Evolutionary conservation across 2,113 vertebrate genomes (phyloP).

Genomic region (Jaculus jaculus): DNA sequence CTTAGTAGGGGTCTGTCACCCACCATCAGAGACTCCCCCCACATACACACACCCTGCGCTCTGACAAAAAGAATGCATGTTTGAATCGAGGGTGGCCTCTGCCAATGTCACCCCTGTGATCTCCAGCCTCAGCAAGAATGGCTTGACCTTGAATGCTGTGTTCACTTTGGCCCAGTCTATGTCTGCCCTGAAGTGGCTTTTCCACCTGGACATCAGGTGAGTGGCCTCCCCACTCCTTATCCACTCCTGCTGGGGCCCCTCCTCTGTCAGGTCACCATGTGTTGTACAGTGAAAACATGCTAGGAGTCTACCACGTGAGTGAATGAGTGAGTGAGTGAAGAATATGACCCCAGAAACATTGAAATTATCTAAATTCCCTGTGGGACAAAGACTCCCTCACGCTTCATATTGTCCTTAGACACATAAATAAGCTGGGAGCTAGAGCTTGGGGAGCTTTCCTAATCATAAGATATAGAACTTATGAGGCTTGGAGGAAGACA

Average conservation of each 20-base stretch:
- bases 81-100: not conserved
- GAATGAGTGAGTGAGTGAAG: not conserved
- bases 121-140: constrained; percentile 87
- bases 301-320: not conserved
- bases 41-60: not conserved
- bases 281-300: not conserved
- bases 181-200: constrained; percentile 69
- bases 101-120: not conserved
- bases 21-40: not conserved
- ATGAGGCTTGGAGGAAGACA: not conserved
- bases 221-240: not conserved
- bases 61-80: not conserved
- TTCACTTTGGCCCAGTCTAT: constrained; percentile 83
- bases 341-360: not conserved
- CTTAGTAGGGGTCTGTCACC: not conserved
- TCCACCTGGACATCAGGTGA: constrained; percentile 87
- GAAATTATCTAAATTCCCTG: not conserved
- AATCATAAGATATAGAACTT: not conserved
- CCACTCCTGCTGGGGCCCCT: not conserved
- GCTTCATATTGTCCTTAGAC: not conserved
- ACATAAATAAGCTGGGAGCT: not conserved
- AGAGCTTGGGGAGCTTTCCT: not conserved
- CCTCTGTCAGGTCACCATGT: rapidly evolving
- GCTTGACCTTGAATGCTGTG: constrained; percentile 82
- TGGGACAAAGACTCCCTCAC: not conserved